Conservation (phyloP, 1,140 invertebrate genomes). For the Drosophila mojavensis region DNA sequence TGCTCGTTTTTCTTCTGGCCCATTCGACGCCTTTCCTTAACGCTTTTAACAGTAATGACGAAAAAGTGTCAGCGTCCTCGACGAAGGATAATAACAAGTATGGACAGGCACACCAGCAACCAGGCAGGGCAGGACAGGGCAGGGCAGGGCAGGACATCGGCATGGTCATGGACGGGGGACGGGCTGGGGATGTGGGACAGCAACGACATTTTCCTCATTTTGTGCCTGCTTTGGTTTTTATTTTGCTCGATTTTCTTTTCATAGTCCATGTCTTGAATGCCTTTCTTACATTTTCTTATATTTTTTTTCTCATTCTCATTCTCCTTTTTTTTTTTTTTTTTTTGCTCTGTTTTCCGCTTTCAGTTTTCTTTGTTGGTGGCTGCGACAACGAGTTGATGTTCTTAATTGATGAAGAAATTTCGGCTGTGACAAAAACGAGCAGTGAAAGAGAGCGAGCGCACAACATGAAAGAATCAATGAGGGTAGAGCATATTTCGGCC, state of each 20-base stretch:
- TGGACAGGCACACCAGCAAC: slow-evolving; percentile 63
- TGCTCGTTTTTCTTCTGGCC: slow-evolving; percentile 32
- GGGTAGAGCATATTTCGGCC: too few relatives aligned
- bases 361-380: slow-evolving; percentile 43
- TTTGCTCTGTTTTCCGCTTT: not conserved
- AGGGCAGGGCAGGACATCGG: not conserved
- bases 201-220: slow-evolving; percentile 42
- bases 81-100: slow-evolving; percentile 82
- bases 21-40: slow-evolving; percentile 63
- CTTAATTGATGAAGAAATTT: slow-evolving; percentile 82
- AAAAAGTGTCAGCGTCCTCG: slow-evolving; percentile 83
- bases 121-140: not conserved
- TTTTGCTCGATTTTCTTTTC: slow-evolving; percentile 26
- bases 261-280: slow-evolving; percentile 25
- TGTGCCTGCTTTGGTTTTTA: slow-evolving; percentile 29
- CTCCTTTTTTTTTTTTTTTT: slow-evolving; percentile 9
- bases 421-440: slow-evolving; percentile 63
- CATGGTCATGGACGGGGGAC: not conserved
- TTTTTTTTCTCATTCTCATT: not conserved
- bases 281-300: slow-evolving; percentile 9
- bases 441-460: not conserved
- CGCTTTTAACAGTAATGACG: slow-evolving; percentile 83
- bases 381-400: slow-evolving; percentile 75
- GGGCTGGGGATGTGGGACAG: too few relatives aligned
- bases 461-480: not conserved